Base-by-base conservation (phyloP, 2,888 invertebrate genomes). In the Marasmarcha lunaedactyla region DNA sequence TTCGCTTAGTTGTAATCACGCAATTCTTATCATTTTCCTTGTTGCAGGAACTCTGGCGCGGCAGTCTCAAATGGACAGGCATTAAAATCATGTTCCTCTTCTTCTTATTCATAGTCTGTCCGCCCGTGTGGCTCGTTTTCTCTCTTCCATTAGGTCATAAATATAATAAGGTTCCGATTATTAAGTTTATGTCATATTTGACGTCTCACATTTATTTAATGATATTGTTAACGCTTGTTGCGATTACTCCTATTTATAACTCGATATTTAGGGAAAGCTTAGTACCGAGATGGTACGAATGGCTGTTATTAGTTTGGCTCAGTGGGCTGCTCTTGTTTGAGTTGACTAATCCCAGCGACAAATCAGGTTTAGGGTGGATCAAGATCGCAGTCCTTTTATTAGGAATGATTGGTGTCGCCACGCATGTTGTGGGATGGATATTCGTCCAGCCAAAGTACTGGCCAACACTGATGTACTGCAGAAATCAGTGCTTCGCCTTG, bases 111-210 rank as follows among this genome's bases (percentile, higher is more conserved):
- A 89, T 98, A 59, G 81, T 97, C 40, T 95, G 95, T 64, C 99
- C 99, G 30, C 95, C 98, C 4, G 91, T 98, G 25, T 99, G 98
- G 98, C 85, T 98, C 52, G 91, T 93, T 37, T 95, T 98, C 71
- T 97, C 97, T 47, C 89, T 98, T 64, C 98, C 98, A 38, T 83
- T 97, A 63, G 95, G 95, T 33, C 96, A 97, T 84, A 93, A 93
- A 76, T 97, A 94, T 84, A 95, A 97, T 86, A 95, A 97, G 86
- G 95, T 98, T 59, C 99, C 99, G 42, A 98, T 99, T 63, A 97
- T 99, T 63, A 99, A 99, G 84, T 99, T 99, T 83, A 98, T 98
- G 94, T 97, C 98, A 35, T 98, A 99, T 79, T 88, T 99, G 57
- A 98, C 98, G 14, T 98, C 98, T 5, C 99, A 99, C 81, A 91